Percentiles rank a stretch among this genome's conserved stretches.
Evolutionary conservation across 1,140 invertebrate genomes (phyloP).

Genomic region (Eumaeus atala): DNA sequence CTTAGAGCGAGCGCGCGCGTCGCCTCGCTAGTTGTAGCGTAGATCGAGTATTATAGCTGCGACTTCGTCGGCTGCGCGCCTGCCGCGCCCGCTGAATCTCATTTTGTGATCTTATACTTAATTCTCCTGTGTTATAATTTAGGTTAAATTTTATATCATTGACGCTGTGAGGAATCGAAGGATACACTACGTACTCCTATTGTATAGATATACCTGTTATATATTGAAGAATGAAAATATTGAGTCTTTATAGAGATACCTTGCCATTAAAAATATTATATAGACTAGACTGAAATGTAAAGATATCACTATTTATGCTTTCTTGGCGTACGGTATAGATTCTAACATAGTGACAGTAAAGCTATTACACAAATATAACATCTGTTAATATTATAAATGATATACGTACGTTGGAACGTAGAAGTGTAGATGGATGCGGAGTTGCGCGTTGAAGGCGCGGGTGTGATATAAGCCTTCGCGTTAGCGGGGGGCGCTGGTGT

Average conservation of each 20-base stretch:
- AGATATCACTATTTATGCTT: slow-evolving; percentile 74
- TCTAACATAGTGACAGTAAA: slow-evolving; percentile 44
- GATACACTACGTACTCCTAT: slow-evolving; percentile 62
- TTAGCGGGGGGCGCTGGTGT: slow-evolving; percentile 12
- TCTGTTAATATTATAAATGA: slow-evolving; percentile 47
- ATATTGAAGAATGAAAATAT: slow-evolving; percentile 67
- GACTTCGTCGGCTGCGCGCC: slow-evolving; percentile 60
- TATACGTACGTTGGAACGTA: slow-evolving; percentile 40
- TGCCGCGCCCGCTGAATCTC: slow-evolving; percentile 69
- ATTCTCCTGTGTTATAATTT: slow-evolving; percentile 74
- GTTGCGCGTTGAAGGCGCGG: slow-evolving; percentile 28
- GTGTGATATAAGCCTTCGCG: slow-evolving; percentile 12
- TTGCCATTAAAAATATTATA: slow-evolving; percentile 72
- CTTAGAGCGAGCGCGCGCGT: slow-evolving; percentile 60
- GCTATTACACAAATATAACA: slow-evolving; percentile 48
- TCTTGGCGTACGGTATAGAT: slow-evolving; percentile 64
- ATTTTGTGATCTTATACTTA: slow-evolving; percentile 75
- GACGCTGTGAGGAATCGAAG: slow-evolving; percentile 65
- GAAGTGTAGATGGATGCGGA: slow-evolving; percentile 33
- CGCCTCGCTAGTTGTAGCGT: slow-evolving; percentile 68
- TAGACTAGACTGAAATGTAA: slow-evolving; percentile 73
- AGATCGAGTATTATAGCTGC: slow-evolving; percentile 66
- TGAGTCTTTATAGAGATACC: slow-evolving; percentile 73
- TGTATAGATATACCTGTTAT: slow-evolving; percentile 71
- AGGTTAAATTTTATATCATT: slow-evolving; percentile 75